These are phyloP conservation scores for Bufo gargarizans DNA, from an alignment of 2,113 vertebrate species.

Conservation along the genomic window DNA sequence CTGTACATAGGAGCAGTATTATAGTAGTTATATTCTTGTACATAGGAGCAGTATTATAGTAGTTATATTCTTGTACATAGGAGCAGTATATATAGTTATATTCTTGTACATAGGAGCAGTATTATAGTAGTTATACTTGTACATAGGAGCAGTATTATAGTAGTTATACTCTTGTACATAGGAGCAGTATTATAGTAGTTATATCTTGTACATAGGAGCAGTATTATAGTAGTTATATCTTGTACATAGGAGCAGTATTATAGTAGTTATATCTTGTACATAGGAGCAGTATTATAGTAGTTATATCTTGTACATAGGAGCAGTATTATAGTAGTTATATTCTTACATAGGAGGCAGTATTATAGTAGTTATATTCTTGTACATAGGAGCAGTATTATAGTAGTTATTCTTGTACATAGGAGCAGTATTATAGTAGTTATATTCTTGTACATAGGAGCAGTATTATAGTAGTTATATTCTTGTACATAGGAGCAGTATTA, in stretches of 20 bases:
- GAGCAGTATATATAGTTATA: conserved; percentile 8
- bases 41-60: conserved; percentile 5
- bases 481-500: conserved; percentile 1
- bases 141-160: conserved; percentile 5
- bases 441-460: not conserved
- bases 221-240: conserved; percentile 5
- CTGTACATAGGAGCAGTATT: conserved; percentile 5
- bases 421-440: conserved; percentile 3
- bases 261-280: not conserved
- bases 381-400: not conserved
- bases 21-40: conserved; percentile 6
- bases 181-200: conserved; percentile 2
- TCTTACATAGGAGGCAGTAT: not conserved
- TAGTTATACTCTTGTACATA: conserved; percentile 4
- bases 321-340: not conserved
- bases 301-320: not conserved
- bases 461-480: conserved; percentile 12
- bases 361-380: not conserved
- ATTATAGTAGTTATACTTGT: conserved; percentile 16
- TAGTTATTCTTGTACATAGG: conserved; percentile 8
- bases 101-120: not conserved
- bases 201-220: not conserved
- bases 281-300: conserved; percentile 10
- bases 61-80: conserved; percentile 7
- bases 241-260: conserved; percentile 6